A percentile compares a stretch with the other conserved stretches of the same genome.
Conservation (phyloP, 1,140 invertebrate species). For the Saccostrea echinata region DNA sequence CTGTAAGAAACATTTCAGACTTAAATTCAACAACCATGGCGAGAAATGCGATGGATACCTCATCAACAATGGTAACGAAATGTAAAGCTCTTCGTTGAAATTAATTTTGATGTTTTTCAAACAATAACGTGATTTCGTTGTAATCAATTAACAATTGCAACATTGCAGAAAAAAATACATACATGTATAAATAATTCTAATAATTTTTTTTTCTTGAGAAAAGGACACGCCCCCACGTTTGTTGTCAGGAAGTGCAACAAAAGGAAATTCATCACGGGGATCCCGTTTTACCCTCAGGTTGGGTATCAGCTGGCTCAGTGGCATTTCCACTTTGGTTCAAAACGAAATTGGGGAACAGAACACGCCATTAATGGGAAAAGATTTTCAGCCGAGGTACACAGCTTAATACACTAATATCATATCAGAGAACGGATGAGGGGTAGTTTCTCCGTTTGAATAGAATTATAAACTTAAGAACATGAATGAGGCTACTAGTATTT, state of each 20-base stretch:
- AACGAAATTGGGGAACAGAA: conserved; percentile 77
- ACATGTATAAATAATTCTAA: no score
- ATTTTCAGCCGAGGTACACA: conserved; percentile 92
- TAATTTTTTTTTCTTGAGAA: background rate
- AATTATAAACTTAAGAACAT: no score
- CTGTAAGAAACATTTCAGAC: background rate
- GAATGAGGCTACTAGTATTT: no score
- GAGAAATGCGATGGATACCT: background rate
- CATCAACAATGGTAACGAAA: background rate
- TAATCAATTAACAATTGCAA: no score
- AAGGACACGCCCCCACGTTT: conserved; percentile 11
- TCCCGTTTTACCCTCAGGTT: conserved; percentile 46
- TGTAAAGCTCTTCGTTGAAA: no score
- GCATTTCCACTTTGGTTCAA: conserved; percentile 80
- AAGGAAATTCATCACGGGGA: background rate
- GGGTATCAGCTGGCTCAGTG: conserved; percentile 78
- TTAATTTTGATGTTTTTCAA: no score
- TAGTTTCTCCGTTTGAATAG: no score
- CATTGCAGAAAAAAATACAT: no score
- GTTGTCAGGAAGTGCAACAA: conserved; percentile 22
- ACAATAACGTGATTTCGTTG: no score
- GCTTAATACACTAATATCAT: no score
- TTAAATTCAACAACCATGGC: background rate
- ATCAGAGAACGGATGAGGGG: no score
- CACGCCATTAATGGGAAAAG: conserved; percentile 88